These are phyloP conservation scores for Scolanthus callimorphus DNA, from an alignment of 92 coral and sea anemone species.

Conservation along the genomic window DNA sequence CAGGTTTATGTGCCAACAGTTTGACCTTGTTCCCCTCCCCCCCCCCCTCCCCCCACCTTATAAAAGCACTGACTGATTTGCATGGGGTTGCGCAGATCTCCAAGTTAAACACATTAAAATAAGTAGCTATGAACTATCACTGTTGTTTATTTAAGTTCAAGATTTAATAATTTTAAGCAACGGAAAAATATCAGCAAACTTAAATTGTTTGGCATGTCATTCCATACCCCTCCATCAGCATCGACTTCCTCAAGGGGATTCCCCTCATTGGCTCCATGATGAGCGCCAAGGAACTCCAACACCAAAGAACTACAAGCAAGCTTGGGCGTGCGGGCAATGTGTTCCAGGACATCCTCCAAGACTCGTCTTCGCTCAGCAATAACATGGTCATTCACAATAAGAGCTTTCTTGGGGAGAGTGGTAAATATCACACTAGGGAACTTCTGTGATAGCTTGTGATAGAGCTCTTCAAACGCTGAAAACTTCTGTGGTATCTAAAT, in stretches of 20 bases:
- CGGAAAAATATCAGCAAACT: too few species aligned
- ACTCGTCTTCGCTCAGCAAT: conserved; percentile 66
- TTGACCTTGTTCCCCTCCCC: too few species aligned
- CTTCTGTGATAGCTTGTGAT: conserved; percentile 68
- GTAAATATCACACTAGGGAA: conserved; percentile 88
- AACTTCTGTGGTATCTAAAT: conserved; percentile 84
- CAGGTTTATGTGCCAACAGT: too few species aligned
- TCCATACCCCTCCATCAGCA: background rate
- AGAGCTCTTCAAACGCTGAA: conserved; percentile 86
- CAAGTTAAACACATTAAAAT: too few species aligned
- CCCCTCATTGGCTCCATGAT: conserved; percentile 39
- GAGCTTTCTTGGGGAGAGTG: conserved; percentile 75
- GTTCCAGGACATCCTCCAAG: conserved; percentile 72
- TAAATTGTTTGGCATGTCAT: too few species aligned
- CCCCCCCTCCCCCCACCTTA: too few species aligned
- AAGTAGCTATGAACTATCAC: too few species aligned
- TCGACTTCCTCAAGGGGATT: conserved; percentile 4
- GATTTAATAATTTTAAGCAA: too few species aligned
- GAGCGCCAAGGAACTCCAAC: conserved; percentile 82
- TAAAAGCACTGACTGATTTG: too few species aligned
- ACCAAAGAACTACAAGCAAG: conserved; percentile 79
- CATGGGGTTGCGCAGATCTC: too few species aligned
- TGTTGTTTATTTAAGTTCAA: too few species aligned
- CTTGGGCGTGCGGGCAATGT: conserved; percentile 86
- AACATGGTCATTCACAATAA: conserved; percentile 66